Conservation (phyloP, 1,140 invertebrate species). For the Hermatobates lingyangjiaoensis region DNA sequence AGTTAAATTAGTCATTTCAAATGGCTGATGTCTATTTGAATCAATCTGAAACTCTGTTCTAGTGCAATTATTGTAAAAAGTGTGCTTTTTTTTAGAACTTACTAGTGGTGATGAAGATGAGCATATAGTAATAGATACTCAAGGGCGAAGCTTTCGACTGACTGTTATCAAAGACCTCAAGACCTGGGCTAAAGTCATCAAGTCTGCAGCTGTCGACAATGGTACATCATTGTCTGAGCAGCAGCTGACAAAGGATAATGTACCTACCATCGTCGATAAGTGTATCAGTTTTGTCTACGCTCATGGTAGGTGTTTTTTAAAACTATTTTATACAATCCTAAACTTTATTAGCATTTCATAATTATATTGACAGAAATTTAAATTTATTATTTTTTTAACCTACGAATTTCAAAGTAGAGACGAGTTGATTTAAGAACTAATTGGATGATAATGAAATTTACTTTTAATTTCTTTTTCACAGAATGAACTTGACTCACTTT, state of each 20-base stretch:
- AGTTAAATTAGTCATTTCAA: no score
- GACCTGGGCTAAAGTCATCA: constrained; percentile 49
- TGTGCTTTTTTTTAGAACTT: constrained; percentile 9
- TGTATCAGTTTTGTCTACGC: constrained; percentile 74
- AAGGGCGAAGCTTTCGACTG: constrained; percentile 34
- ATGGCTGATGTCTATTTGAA: no score
- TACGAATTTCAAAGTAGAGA: no score
- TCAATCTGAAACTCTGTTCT: no score
- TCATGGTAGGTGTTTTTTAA: constrained; percentile 35
- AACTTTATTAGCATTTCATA: no score
- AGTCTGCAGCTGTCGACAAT: constrained; percentile 52
- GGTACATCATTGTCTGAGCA: constrained; percentile 57
- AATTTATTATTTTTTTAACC: no score
- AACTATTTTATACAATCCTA: background rate
- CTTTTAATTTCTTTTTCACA: no score
- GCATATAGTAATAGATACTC: background rate
- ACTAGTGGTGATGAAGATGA: background rate
- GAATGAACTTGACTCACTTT: no score
- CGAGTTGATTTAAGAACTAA: no score
- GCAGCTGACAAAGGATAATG: constrained; percentile 64
- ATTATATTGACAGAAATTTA: no score
- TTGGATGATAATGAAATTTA: no score
- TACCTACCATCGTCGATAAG: constrained; percentile 75
- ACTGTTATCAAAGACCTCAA: constrained; percentile 31
- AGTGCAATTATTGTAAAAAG: no score